phyloP scores from a whole-genome alignment of 2,888 invertebrate species.

The Mythimna albipuncta region DNA sequence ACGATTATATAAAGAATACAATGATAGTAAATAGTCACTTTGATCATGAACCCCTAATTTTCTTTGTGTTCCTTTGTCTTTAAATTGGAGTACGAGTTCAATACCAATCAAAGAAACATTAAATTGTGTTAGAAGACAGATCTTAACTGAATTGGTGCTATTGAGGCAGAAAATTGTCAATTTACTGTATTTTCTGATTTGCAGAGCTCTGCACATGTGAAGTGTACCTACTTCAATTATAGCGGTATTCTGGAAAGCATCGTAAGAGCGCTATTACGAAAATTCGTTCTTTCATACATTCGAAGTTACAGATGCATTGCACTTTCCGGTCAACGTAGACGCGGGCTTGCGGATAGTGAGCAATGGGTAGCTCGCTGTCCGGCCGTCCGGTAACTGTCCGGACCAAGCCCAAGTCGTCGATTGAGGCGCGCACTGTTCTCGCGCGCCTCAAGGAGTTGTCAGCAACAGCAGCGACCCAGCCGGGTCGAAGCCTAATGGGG shows the following conservation, averaged over 20 bases:
- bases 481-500: no score
- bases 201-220: background rate
- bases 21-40: constrained; percentile 25
- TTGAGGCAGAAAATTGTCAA: constrained; percentile 39
- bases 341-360: no score
- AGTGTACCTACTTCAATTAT: constrained; percentile 14
- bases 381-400: no score
- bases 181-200: constrained; percentile 29
- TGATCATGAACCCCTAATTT: constrained; percentile 40
- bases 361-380: no score
- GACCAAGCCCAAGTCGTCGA: no score
- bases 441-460: no score
- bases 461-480: no score
- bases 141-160: constrained; percentile 36
- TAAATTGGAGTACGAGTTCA: constrained; percentile 43
- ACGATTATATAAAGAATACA: background rate
- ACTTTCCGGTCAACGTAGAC: no score
- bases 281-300: no score
- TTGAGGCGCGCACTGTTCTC: no score
- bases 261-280: no score
- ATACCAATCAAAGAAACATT: constrained; percentile 29
- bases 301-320: no score
- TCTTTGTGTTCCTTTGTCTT: constrained; percentile 41
- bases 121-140: constrained; percentile 12
- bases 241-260: background rate